Evolutionary conservation across 2,888 invertebrate genomes (phyloP).

Genomic region (Pammene aurita): DNA sequence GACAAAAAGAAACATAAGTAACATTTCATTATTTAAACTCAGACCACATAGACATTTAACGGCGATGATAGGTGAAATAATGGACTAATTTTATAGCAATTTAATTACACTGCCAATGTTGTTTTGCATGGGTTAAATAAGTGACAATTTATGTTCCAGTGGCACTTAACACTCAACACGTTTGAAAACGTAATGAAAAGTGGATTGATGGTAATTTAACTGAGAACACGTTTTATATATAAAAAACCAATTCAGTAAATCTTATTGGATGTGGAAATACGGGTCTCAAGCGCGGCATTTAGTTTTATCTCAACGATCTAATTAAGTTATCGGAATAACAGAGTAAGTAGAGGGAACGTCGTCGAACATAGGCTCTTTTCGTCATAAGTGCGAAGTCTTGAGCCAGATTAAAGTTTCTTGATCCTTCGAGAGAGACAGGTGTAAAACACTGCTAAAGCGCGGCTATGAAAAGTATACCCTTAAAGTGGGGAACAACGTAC

Average conservation of each 20-base stretch:
- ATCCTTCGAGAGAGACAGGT: conserved; percentile 72
- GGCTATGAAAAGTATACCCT: conserved; percentile 54
- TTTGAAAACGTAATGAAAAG: conserved; percentile 27
- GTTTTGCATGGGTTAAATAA: neutral
- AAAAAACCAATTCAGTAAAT: conserved; percentile 33
- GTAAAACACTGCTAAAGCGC: conserved; percentile 55
- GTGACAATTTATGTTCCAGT: conserved; percentile 19
- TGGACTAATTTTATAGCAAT: neutral
- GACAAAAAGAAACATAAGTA: neutral
- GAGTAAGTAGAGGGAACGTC: conserved; percentile 58
- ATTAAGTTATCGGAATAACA: conserved; percentile 67
- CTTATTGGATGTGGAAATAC: conserved; percentile 43
- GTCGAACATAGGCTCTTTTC: conserved; percentile 62
- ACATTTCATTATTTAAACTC: too few species aligned
- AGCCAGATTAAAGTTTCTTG: conserved; percentile 73
- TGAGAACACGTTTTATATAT: conserved; percentile 24
- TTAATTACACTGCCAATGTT: neutral
- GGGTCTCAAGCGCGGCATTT: conserved; percentile 69
- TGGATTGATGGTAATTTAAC: conserved; percentile 22
- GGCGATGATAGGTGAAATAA: neutral
- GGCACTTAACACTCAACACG: conserved; percentile 6
- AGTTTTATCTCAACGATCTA: conserved; percentile 69
- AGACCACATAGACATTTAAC: neutral
- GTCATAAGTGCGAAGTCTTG: conserved; percentile 56
- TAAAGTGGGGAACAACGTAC: conserved; percentile 54